Evolutionary conservation across 2,113 vertebrate species (phyloP).

Genomic region (Microcebus ravelobensis): DNA sequence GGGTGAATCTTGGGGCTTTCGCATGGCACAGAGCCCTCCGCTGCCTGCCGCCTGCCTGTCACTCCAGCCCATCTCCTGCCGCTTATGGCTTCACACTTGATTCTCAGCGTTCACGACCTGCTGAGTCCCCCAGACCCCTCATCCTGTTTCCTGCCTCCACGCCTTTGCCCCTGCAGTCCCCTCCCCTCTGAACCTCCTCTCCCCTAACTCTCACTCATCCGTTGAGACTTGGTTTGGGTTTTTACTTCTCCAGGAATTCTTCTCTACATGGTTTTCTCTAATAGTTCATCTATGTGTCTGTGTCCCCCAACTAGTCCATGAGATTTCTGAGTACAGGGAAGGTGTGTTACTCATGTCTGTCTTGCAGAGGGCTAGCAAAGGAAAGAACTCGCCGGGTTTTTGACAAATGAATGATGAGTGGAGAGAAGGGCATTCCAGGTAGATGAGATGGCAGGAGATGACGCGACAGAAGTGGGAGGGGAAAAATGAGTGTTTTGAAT

Average conservation of each 20-base stretch:
- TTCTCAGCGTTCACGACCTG: background rate
- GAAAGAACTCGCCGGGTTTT: background rate
- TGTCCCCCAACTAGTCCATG: background rate
- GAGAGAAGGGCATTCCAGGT: background rate
- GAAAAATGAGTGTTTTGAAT: background rate
- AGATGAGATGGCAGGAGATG: background rate
- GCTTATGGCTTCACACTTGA: background rate
- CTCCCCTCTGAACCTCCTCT: background rate
- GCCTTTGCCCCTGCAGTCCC: background rate
- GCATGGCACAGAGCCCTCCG: background rate
- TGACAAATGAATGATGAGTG: background rate
- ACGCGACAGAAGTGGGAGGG: background rate
- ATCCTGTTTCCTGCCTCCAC: background rate
- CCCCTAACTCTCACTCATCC: background rate
- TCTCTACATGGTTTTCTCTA: background rate
- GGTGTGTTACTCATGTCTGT: background rate
- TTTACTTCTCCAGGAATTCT: background rate
- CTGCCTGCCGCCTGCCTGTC: background rate
- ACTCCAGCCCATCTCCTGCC: background rate
- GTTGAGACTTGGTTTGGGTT: background rate
- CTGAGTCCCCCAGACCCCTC: rapidly evolving
- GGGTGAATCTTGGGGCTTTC: background rate
- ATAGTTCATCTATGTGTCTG: background rate
- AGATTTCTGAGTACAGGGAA: background rate
- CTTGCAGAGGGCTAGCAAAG: background rate